phyloP scores from a whole-genome alignment of 2,888 invertebrate species.

The Apamea monoglypha region DNA sequence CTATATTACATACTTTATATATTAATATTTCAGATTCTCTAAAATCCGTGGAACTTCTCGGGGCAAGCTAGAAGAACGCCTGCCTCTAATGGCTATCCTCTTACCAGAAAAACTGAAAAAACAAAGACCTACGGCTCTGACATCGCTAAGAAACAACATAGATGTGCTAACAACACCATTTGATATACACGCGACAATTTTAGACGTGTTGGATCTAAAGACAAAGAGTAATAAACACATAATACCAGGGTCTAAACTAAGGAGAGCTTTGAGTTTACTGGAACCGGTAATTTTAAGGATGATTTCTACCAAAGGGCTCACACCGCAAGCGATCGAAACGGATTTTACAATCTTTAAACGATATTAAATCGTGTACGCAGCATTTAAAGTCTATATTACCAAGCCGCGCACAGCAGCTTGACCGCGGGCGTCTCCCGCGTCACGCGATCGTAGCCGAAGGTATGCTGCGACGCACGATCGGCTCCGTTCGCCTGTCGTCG shows the following conservation, averaged over 20 bases:
- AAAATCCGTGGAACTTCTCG: constrained; percentile 94
- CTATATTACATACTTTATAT: too few species aligned
- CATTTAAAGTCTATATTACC: too few species aligned
- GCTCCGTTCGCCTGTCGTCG: too few species aligned
- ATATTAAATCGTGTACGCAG: too few species aligned
- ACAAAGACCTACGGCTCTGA: constrained; percentile 90
- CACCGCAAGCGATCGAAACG: too few species aligned
- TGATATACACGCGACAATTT: constrained; percentile 93
- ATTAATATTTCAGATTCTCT: constrained; percentile 89
- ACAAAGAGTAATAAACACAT: constrained; percentile 76
- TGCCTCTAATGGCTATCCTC: constrained; percentile 96
- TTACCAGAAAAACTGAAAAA: constrained; percentile 93
- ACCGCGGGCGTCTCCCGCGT: too few species aligned
- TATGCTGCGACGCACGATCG: too few species aligned
- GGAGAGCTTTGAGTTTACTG: constrained; percentile 91
- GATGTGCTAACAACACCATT: constrained; percentile 95
- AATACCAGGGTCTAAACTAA: constrained; percentile 86
- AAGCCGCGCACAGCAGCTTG: too few species aligned
- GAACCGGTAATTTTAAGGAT: constrained; percentile 85
- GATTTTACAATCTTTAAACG: too few species aligned
- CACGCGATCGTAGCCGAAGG: too few species aligned
- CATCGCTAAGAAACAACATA: constrained; percentile 92
- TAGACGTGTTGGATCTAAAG: constrained; percentile 91
- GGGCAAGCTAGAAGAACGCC: constrained; percentile 97
- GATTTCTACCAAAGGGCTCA: too few species aligned